A percentile compares a stretch with the other conserved stretches of the same genome.
Conservation (phyloP, 2,113 vertebrate genomes). For the Tenrec ecaudatus region DNA sequence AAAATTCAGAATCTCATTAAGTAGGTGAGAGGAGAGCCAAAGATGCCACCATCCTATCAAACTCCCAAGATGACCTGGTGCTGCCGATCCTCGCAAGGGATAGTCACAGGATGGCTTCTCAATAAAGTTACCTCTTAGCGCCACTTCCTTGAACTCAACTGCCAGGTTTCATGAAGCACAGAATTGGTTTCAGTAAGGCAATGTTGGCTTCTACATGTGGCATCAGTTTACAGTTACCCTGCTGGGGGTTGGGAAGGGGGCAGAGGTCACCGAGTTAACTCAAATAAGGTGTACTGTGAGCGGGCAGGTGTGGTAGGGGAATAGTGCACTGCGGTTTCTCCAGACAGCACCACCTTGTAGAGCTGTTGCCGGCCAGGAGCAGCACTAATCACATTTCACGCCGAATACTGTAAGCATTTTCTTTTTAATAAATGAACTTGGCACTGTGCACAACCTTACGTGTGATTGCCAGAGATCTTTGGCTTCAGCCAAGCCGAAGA, state of each 20-base stretch:
- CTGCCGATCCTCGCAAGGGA: neutral
- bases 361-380: neutral
- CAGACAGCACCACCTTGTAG: slow-evolving; percentile 15
- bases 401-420: slow-evolving; percentile 54
- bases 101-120: neutral
- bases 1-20: slow-evolving; percentile 3
- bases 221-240: neutral
- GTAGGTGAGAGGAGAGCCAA: neutral
- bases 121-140: neutral
- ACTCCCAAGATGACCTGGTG: neutral
- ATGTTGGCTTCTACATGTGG: neutral
- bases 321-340: neutral
- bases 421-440: slow-evolving; percentile 52
- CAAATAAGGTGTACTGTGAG: neutral
- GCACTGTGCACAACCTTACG: neutral
- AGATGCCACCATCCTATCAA: neutral
- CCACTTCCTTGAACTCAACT: neutral
- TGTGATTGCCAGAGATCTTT: slow-evolving; percentile 46
- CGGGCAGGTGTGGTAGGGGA: neutral
- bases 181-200: neutral
- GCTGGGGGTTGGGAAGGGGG: neutral
- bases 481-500: slow-evolving; percentile 11
- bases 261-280: neutral
- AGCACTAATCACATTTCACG: slow-evolving; percentile 39
- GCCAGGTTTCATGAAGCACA: neutral